phyloP scores from a whole-genome alignment of 2,113 vertebrate species.

The Eira barbara region DNA sequence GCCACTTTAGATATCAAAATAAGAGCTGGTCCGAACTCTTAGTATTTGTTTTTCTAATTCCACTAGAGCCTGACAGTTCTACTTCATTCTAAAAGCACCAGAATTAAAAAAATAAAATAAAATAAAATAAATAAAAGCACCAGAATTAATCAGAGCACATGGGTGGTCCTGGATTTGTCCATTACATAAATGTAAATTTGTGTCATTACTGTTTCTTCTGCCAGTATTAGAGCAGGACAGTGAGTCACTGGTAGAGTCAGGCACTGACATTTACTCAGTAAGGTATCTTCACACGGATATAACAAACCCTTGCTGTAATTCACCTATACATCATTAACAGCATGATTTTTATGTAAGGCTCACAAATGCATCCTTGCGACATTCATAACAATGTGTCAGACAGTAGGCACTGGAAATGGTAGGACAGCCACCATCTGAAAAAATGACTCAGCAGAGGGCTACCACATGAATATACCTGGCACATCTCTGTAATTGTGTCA shows the following conservation, averaged over 20 bases:
- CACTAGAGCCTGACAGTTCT: background rate
- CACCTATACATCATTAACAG: background rate
- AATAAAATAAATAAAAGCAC: no score
- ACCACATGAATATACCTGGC: conserved; percentile 82
- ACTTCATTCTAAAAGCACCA: background rate
- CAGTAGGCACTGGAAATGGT: background rate
- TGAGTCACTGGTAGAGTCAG: background rate
- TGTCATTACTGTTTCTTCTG: background rate
- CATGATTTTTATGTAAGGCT: background rate
- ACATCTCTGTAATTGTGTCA: conserved; percentile 92
- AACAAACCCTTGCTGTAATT: background rate
- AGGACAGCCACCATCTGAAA: background rate
- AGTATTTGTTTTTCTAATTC: background rate
- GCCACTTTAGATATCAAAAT: background rate
- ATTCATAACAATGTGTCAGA: background rate
- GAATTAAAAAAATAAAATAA: no score
- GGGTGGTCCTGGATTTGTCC: background rate
- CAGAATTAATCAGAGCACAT: background rate
- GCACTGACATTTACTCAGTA: background rate
- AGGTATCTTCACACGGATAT: background rate
- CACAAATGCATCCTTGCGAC: background rate
- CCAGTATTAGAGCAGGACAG: background rate
- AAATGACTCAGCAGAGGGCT: background rate
- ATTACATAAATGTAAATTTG: background rate
- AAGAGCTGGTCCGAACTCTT: background rate